Evolutionary conservation across 2,888 invertebrate species (phyloP).

Genomic region (Campoletis raptor): DNA sequence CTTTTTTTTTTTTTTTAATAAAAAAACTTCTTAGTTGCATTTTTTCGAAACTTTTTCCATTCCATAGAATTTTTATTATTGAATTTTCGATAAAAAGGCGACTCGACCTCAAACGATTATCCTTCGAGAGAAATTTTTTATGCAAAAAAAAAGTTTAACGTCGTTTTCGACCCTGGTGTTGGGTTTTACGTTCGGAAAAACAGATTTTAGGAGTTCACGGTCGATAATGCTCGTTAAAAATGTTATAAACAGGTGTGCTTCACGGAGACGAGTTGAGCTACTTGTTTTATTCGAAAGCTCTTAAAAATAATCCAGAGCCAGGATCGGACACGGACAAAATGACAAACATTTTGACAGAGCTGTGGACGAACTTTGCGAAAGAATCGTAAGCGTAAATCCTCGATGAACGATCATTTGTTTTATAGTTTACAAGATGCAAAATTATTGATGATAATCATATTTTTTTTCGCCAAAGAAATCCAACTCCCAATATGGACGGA

Average conservation of each 20-base stretch:
- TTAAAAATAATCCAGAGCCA: conserved; percentile 81
- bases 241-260: conserved; percentile 80
- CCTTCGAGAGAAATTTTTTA: too few relatives aligned
- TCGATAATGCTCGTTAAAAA: neutral
- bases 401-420: neutral
- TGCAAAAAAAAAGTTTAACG: too few relatives aligned
- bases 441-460: neutral
- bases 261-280: conserved; percentile 86
- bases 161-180: too few relatives aligned
- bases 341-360: conserved; percentile 83
- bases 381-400: conserved; percentile 81
- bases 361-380: conserved; percentile 86
- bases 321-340: conserved; percentile 81
- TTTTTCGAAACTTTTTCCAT: too few relatives aligned
- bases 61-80: too few relatives aligned
- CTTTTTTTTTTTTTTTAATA: too few relatives aligned
- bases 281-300: conserved; percentile 83
- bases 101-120: too few relatives aligned
- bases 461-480: conserved; percentile 81
- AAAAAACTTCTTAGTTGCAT: too few relatives aligned
- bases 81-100: too few relatives aligned
- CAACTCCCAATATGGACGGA: conserved; percentile 81
- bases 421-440: neutral
- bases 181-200: too few relatives aligned
- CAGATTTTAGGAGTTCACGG: too few relatives aligned